phyloP scores from a whole-genome alignment of 2,888 invertebrate genomes.

The Synergus laeviventris region DNA sequence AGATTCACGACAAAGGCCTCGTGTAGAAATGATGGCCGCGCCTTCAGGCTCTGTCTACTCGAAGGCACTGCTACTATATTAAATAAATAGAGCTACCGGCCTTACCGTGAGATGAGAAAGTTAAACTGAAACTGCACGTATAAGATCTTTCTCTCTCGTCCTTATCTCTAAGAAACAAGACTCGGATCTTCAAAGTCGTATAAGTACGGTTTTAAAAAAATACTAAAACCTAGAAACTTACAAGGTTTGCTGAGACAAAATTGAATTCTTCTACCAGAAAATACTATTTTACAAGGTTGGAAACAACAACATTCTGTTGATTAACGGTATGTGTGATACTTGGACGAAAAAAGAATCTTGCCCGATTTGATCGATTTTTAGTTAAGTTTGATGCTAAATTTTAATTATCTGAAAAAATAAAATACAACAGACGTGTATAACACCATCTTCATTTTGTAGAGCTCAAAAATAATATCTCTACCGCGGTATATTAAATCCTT shows the following conservation, averaged over 20 bases:
- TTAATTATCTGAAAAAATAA: no score
- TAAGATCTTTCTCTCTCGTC: constrained; percentile 22
- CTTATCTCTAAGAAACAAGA: constrained; percentile 22
- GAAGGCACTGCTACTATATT: constrained; percentile 51
- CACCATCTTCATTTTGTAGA: neutral
- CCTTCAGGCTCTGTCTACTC: constrained; percentile 63
- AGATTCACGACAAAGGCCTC: constrained; percentile 61
- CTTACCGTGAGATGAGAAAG: constrained; percentile 40
- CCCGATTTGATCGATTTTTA: no score
- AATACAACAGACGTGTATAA: no score
- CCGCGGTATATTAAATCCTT: neutral
- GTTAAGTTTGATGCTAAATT: no score
- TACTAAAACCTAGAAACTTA: neutral
- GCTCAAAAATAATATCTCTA: neutral
- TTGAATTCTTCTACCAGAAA: neutral
- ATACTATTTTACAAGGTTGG: neutral
- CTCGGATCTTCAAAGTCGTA: constrained; percentile 6
- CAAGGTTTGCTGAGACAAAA: neutral
- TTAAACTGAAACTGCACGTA: constrained; percentile 25
- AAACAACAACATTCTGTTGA: constrained; percentile 9
- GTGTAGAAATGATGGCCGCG: constrained; percentile 55
- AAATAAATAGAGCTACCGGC: constrained; percentile 64
- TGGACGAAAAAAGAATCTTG: no score
- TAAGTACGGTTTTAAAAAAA: constrained; percentile 17
- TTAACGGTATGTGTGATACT: neutral